Conservation (phyloP, 2,113 vertebrate species). For the Lepus americanus region DNA sequence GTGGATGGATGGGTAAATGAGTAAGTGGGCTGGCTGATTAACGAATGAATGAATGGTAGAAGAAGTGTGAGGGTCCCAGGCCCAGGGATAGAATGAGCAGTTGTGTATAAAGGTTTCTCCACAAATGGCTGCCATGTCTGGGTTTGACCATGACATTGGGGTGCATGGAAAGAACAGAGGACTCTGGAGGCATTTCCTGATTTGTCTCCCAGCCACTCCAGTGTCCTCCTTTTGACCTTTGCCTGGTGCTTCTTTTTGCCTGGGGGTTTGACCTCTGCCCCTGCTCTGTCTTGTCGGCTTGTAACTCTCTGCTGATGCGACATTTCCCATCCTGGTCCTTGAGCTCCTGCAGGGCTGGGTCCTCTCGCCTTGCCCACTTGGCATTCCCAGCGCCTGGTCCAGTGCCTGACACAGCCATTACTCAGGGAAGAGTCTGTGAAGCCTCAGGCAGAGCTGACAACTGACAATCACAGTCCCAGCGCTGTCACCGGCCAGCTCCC, state of each 20-base stretch:
- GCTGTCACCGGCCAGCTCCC: neutral
- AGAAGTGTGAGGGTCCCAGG: neutral
- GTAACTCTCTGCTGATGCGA: too few species aligned
- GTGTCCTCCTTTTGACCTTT: too few species aligned
- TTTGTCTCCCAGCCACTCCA: rapidly evolving
- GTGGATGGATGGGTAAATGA: rapidly evolving
- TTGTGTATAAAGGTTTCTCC: neutral
- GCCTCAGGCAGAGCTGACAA: rapidly evolving
- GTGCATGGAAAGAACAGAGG: neutral
- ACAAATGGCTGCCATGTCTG: neutral
- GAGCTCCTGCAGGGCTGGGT: neutral
- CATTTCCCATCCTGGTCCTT: too few species aligned
- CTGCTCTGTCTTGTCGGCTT: neutral
- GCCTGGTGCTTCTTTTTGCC: neutral
- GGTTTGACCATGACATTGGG: neutral
- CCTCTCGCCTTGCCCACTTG: too few species aligned
- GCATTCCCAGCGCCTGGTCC: too few species aligned
- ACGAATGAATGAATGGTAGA: neutral
- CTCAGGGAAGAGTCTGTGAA: neutral
- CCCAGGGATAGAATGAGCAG: neutral
- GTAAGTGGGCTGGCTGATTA: too few species aligned
- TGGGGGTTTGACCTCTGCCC: neutral
- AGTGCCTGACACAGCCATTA: rapidly evolving
- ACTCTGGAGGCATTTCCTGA: neutral
- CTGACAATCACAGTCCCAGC: rapidly evolving